Evolutionary conservation across 2,113 vertebrate genomes (phyloP).

Genomic region (Desmodus rotundus): DNA sequence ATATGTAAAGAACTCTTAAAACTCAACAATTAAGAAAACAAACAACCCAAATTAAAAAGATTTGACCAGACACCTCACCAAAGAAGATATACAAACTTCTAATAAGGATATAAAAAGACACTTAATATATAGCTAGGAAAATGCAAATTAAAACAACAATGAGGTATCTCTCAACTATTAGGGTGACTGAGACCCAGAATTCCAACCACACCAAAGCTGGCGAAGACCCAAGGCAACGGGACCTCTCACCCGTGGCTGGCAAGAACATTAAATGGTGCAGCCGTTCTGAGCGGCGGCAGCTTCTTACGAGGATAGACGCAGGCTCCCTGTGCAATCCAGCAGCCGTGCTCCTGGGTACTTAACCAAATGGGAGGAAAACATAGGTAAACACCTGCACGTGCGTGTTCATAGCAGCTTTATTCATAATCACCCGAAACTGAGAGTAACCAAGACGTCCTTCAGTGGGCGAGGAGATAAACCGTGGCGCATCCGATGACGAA

Average conservation of each 20-base stretch:
- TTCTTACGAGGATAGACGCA: too few species aligned
- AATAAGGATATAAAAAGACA: background rate
- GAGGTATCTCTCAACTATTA: background rate
- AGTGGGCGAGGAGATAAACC: too few species aligned
- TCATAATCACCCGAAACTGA: too few species aligned
- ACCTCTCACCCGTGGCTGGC: fast-evolving
- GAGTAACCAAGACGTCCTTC: too few species aligned
- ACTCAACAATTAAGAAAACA: background rate
- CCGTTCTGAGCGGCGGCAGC: too few species aligned
- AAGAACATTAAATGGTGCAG: fast-evolving
- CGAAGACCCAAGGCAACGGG: fast-evolving
- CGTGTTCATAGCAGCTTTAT: background rate
- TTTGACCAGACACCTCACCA: too few species aligned
- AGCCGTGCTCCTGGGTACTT: fast-evolving
- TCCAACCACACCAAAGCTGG: background rate
- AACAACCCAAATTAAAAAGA: background rate
- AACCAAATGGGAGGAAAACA: too few species aligned
- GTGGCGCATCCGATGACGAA: background rate
- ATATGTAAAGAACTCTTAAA: background rate
- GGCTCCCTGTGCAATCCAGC: too few species aligned
- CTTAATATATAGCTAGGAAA: background rate
- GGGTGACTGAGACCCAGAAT: background rate
- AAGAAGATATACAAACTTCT: too few species aligned
- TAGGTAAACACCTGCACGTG: fast-evolving
- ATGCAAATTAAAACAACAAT: background rate